Evolutionary conservation across 2,888 invertebrate species (phyloP).

Genomic region (Blera fallax): DNA sequence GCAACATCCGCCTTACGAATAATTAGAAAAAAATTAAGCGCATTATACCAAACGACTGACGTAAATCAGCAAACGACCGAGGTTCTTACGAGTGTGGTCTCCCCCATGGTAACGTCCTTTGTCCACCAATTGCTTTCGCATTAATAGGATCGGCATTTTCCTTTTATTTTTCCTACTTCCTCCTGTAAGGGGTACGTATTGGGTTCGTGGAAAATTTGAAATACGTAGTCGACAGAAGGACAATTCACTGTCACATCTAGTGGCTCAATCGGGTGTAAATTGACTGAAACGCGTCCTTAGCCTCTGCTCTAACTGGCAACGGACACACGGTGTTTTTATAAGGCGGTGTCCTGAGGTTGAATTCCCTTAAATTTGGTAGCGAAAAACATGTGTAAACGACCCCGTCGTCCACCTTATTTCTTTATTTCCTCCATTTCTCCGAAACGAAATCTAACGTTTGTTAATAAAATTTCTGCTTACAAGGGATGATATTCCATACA

Average conservation of each 20-base stretch:
- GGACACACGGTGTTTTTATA: background rate
- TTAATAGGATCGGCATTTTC: background rate
- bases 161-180: background rate
- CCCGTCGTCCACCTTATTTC: background rate
- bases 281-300: too few species aligned
- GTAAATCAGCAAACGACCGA: slow-evolving; percentile 42
- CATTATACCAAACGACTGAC: slow-evolving; percentile 45
- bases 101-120: background rate
- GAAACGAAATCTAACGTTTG: slow-evolving; percentile 11
- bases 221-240: too few species aligned
- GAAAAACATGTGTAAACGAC: background rate
- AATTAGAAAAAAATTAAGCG: slow-evolving; percentile 45
- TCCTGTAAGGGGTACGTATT: background rate
- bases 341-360: background rate
- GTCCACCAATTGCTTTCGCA: slow-evolving; percentile 8
- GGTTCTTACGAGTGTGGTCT: background rate
- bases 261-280: too few species aligned
- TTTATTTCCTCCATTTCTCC: background rate
- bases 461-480: slow-evolving; percentile 26
- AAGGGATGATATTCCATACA: slow-evolving; percentile 4
- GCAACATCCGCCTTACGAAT: slow-evolving; percentile 9
- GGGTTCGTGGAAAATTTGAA: background rate
- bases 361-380: background rate
- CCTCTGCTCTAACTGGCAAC: too few species aligned
- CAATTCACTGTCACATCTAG: too few species aligned